Percentiles rank a stretch among this genome's conserved stretches.
These are phyloP conservation scores for Odontamblyopus lacepedii DNA, from an alignment of 2,797 vertebrate species.

Conservation along the genomic window DNA sequence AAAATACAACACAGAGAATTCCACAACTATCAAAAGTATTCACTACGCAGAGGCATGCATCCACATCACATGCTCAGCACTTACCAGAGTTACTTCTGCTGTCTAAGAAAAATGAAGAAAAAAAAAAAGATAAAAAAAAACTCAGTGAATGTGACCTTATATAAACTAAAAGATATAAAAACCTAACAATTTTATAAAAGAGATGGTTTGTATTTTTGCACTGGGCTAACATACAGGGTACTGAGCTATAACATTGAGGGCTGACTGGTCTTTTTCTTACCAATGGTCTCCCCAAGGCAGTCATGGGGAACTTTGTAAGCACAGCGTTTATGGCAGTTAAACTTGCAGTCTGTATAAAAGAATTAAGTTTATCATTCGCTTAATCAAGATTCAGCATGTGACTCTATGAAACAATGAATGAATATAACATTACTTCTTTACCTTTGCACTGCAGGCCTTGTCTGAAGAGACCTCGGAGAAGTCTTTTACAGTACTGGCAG, in stretches of 20 bases:
- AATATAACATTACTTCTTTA: slow-evolving; percentile 43
- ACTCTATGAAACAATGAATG: neutral
- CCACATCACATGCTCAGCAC: slow-evolving; percentile 32
- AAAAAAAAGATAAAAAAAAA: slow-evolving; percentile 62
- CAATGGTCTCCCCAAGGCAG: slow-evolving; percentile 87
- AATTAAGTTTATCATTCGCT: neutral
- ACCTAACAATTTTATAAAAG: neutral
- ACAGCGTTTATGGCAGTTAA: slow-evolving; percentile 93
- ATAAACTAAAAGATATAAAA: slow-evolving; percentile 10
- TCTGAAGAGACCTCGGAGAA: slow-evolving; percentile 89
- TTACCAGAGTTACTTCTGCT: slow-evolving; percentile 74
- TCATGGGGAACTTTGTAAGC: slow-evolving; percentile 89
- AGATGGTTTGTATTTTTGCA: neutral
- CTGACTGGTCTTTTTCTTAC: slow-evolving; percentile 62
- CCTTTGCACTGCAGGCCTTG: slow-evolving; percentile 95
- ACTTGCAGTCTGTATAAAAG: slow-evolving; percentile 85
- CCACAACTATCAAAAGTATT: neutral
- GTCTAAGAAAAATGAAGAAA: slow-evolving; percentile 69
- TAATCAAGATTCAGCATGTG: neutral
- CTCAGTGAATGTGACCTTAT: slow-evolving; percentile 39
- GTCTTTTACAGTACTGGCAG: slow-evolving; percentile 92
- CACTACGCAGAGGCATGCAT: slow-evolving; percentile 20
- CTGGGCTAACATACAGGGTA: slow-evolving; percentile 7
- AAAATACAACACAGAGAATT: neutral
- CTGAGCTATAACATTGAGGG: slow-evolving; percentile 19